These are phyloP conservation scores for Phragmatobia fuliginosa DNA, from an alignment of 2,888 invertebrate species.

Conservation along the genomic window DNA sequence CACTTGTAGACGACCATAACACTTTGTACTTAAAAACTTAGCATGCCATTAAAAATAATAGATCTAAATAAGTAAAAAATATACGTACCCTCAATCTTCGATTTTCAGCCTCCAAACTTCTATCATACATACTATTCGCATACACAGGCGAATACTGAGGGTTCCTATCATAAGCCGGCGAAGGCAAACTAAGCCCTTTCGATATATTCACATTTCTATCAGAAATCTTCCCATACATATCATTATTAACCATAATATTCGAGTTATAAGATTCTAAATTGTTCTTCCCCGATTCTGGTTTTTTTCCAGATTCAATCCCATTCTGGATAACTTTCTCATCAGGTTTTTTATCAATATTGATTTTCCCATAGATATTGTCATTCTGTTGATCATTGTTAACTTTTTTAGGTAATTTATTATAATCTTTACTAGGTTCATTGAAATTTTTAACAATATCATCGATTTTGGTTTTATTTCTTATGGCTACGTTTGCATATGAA, in stretches of 20 bases:
- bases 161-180: conserved; percentile 72
- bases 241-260: conserved; percentile 42
- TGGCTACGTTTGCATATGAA: conserved; percentile 77
- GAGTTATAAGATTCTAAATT: conserved; percentile 47
- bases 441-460: conserved; percentile 83
- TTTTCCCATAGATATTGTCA: conserved; percentile 80
- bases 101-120: conserved; percentile 79
- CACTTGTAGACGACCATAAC: no score
- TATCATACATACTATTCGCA: conserved; percentile 68
- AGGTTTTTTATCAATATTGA: conserved; percentile 62
- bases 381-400: conserved; percentile 76
- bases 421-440: conserved; percentile 66
- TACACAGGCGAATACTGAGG: conserved; percentile 80
- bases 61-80: neutral
- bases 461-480: conserved; percentile 78
- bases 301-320: conserved; percentile 32
- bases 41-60: neutral
- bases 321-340: conserved; percentile 38
- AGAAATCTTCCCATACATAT: conserved; percentile 44
- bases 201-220: conserved; percentile 38
- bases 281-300: conserved; percentile 43
- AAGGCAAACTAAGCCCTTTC: conserved; percentile 44
- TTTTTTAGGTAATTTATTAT: conserved; percentile 74
- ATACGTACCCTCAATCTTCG: conserved; percentile 74
- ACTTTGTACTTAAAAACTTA: neutral